A percentile compares a stretch with the other conserved stretches of the same genome.
These are phyloP conservation scores for Azemiops feae DNA, from an alignment of 2,113 vertebrate genomes.

Conservation along the genomic window DNA sequence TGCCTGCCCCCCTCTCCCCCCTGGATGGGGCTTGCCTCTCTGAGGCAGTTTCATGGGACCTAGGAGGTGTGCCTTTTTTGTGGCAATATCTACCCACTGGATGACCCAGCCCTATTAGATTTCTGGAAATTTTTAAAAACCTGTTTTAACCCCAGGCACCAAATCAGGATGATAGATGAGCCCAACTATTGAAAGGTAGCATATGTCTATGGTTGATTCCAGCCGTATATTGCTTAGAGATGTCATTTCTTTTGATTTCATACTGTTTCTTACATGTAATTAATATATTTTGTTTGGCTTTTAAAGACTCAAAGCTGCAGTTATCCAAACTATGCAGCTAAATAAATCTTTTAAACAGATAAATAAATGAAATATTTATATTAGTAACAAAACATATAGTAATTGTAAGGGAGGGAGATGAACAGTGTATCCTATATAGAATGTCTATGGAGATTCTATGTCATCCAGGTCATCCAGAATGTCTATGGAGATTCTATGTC, in stretches of 20 bases:
- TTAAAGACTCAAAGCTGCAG: background rate
- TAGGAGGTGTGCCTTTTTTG: background rate
- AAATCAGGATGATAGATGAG: background rate
- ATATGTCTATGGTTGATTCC: background rate
- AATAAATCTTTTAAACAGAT: background rate
- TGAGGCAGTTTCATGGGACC: background rate
- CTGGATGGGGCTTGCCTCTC: background rate
- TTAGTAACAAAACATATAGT: background rate
- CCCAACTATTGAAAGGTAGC: background rate
- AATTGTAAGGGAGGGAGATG: background rate
- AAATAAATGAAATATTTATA: background rate
- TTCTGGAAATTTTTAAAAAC: background rate
- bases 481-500: no score
- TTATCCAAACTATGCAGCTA: background rate
- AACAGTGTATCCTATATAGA: background rate
- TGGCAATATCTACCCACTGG: background rate
- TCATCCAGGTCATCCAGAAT: no score
- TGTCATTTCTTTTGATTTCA: background rate
- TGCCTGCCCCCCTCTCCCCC: background rate
- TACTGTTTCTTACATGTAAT: background rate
- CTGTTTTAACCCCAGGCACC: background rate
- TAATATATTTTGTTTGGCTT: background rate
- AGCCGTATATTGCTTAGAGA: background rate
- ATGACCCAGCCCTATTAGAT: background rate
- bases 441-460: no score